A percentile compares a stretch with the other conserved stretches of the same genome.
phyloP scores from a whole-genome alignment of 1,140 invertebrate genomes.

The Cyrtorhinus lividipennis region DNA sequence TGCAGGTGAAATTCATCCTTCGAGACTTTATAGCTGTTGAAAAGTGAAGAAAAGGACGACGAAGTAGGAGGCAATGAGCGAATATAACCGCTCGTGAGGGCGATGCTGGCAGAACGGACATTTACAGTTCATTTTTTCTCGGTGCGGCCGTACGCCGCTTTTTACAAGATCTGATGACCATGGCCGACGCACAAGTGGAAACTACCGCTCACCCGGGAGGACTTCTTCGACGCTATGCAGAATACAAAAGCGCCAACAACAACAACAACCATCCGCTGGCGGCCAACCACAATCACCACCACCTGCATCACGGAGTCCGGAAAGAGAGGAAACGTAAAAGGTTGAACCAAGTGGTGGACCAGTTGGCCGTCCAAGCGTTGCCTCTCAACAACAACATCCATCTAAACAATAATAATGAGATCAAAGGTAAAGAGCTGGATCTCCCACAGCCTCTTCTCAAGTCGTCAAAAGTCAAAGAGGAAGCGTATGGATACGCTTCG shows the following conservation, averaged over 20 bases:
- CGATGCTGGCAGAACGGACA: background rate
- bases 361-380: conserved; percentile 38
- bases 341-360: conserved; percentile 58
- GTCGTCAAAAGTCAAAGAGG: conserved; percentile 32
- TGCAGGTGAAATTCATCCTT: conserved; percentile 1
- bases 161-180: conserved; percentile 38
- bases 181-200: conserved; percentile 45
- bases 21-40: background rate
- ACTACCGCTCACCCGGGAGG: conserved; percentile 32
- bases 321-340: conserved; percentile 53
- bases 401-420: conserved; percentile 25
- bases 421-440: conserved; percentile 23
- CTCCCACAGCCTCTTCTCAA: conserved; percentile 16
- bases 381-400: conserved; percentile 28
- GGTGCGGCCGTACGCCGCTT: background rate
- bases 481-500: conserved; percentile 31
- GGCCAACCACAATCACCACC: conserved; percentile 22
- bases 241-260: conserved; percentile 45
- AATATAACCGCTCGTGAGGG: background rate
- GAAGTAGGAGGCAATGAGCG: background rate
- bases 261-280: conserved; percentile 42
- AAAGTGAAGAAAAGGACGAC: too few species aligned
- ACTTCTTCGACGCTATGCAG: conserved; percentile 36
- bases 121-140: background rate
- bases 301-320: background rate